Percentiles rank a stretch among this genome's conserved stretches.
Evolutionary conservation across 2,113 vertebrate species (phyloP).

Genomic region (Nanorana parkeri): DNA sequence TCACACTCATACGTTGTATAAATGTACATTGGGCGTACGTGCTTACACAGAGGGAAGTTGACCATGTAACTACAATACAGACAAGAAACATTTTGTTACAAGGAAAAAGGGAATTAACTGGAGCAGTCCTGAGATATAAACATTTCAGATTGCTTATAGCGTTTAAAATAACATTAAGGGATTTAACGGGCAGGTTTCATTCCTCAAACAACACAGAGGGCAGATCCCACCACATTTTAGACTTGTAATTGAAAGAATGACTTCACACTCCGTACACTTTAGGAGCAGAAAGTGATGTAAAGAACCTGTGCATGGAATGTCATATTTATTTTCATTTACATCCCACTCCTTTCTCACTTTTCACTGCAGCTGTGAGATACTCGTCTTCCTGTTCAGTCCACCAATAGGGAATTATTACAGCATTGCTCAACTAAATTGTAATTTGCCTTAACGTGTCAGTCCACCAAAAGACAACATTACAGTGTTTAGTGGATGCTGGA

Average conservation of each 20-base stretch:
- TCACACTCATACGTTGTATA: no score
- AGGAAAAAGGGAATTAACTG: background rate
- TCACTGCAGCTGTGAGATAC: background rate
- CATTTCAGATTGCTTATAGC: background rate
- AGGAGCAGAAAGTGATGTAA: background rate
- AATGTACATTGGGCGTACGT: background rate
- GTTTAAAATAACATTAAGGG: background rate
- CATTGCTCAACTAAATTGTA: no score
- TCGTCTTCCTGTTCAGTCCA: background rate
- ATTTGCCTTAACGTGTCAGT: no score
- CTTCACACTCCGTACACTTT: background rate
- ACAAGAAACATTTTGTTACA: background rate
- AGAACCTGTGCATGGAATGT: conserved; percentile 6
- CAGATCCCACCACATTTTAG: conserved; percentile 1
- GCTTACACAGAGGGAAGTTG: background rate
- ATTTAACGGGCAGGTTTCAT: conserved; percentile 1
- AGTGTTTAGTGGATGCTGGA: no score
- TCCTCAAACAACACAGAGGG: conserved; percentile 4
- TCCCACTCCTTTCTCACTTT: conserved; percentile 14
- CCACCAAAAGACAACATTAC: no score
- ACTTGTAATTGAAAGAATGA: background rate
- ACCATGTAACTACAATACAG: background rate
- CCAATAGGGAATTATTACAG: no score
- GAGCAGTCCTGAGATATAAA: background rate
- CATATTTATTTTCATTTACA: conserved; percentile 24